A percentile compares a stretch with the other conserved stretches of the same genome.
Conservation (phyloP, 2,797 vertebrate species). For the Myotis daubentonii region DNA sequence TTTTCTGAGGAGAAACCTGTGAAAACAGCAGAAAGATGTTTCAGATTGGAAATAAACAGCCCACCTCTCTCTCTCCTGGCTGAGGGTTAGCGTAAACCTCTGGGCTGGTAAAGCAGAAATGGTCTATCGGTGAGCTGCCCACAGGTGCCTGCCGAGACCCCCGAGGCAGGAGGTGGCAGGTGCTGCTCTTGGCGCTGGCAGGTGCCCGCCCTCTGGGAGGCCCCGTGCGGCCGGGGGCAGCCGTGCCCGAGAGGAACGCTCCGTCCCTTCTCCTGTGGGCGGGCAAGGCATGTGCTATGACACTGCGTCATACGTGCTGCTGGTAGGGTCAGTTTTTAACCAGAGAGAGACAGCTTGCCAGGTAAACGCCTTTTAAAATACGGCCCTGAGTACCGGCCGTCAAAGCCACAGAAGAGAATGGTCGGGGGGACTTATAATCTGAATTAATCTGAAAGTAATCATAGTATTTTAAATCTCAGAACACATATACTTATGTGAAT, state of each 20-base stretch:
- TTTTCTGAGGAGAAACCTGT: constrained; percentile 74
- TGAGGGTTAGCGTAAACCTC: background rate
- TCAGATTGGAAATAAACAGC: constrained; percentile 60
- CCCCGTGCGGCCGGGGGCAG: background rate
- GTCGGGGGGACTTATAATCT: too few relatives aligned
- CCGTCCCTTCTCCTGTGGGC: background rate
- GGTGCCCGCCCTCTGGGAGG: too few relatives aligned
- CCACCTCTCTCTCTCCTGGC: background rate
- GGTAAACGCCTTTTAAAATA: background rate
- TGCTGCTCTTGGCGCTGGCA: background rate
- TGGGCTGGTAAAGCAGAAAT: background rate
- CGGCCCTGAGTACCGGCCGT: background rate
- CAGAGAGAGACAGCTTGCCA: background rate
- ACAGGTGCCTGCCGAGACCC: background rate
- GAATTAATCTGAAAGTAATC: too few relatives aligned
- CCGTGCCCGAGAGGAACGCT: background rate
- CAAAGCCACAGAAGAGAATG: background rate
- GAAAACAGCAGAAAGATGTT: constrained; percentile 52
- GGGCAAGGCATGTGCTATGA: background rate
- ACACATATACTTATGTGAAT: too few relatives aligned
- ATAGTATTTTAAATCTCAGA: too few relatives aligned
- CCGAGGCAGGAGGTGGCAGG: background rate
- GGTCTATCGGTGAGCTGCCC: background rate
- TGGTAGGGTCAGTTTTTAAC: background rate
- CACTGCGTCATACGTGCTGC: background rate